These are phyloP conservation scores for Drosophila multiciliata DNA, from an alignment of 2,888 invertebrate genomes.

Conservation along the genomic window DNA sequence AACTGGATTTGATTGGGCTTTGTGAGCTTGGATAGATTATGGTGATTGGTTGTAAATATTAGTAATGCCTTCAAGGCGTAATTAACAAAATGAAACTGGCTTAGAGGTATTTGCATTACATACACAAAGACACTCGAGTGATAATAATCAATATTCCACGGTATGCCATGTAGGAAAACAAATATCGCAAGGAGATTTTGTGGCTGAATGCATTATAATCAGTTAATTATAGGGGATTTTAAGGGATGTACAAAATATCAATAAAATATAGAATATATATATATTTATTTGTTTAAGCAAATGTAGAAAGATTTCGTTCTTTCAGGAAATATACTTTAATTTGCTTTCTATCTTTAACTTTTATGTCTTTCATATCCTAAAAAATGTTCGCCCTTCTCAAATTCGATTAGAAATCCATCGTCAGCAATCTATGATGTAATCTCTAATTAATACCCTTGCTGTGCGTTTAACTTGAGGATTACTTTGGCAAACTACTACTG, in stretches of 20 bases:
- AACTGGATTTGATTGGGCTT: slow-evolving; percentile 64
- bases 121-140: not conserved
- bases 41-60: slow-evolving; percentile 51
- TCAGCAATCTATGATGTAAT: slow-evolving; percentile 32
- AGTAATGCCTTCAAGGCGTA: slow-evolving; percentile 4
- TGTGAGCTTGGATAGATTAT: slow-evolving; percentile 55
- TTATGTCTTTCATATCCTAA: not conserved
- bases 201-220: not conserved
- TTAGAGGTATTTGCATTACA: not conserved
- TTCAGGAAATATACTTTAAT: not conserved
- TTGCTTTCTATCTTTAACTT: not conserved
- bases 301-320: not conserved
- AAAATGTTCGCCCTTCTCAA: too few relatives aligned
- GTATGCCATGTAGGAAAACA: not conserved
- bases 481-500: slow-evolving; percentile 30
- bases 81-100: slow-evolving; percentile 11
- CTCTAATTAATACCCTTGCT: slow-evolving; percentile 35
- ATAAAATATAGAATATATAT: not conserved
- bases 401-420: slow-evolving; percentile 2
- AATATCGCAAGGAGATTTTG: not conserved
- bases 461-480: slow-evolving; percentile 29
- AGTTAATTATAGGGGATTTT: not conserved
- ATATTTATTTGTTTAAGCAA: not conserved
- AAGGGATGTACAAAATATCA: not conserved
- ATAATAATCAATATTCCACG: not conserved